Conservation (phyloP, 2,113 vertebrate genomes). For the Spea multiplicata region DNA sequence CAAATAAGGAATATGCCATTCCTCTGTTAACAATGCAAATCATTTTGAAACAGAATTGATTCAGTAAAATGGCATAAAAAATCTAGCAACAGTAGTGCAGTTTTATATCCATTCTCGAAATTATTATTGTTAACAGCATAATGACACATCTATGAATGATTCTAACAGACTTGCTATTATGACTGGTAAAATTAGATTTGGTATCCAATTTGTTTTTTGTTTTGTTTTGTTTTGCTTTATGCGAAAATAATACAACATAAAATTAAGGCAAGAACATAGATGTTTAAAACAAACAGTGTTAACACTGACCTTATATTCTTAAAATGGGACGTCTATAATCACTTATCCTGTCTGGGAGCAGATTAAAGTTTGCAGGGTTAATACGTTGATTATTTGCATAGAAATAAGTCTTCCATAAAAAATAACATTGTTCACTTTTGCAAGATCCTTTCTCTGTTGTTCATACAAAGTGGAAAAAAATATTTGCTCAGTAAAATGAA, state of each 20-base stretch:
- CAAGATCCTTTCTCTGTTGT: neutral
- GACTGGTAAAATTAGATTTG: neutral
- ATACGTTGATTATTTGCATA: constrained; percentile 24
- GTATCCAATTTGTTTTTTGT: neutral
- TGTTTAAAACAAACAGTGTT: neutral
- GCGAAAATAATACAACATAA: neutral
- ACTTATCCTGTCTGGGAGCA: constrained; percentile 4
- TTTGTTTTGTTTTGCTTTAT: neutral
- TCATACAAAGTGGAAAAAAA: neutral
- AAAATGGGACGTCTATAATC: constrained; percentile 2
- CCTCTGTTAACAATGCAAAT: neutral
- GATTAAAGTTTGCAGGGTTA: constrained; percentile 16
- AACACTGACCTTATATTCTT: constrained; percentile 11
- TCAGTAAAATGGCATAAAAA: neutral
- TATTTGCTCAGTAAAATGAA: constrained; percentile 24
- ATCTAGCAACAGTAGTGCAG: neutral
- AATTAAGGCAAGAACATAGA: neutral
- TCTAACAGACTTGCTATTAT: neutral
- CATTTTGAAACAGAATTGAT: neutral
- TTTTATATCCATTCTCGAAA: constrained; percentile 4
- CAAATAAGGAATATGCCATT: neutral
- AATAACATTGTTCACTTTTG: constrained; percentile 12
- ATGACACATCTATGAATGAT: neutral
- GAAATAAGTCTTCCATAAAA: constrained; percentile 15
- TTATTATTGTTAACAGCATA: neutral